Evolutionary conservation across 2,797 vertebrate species (phyloP), one percentile per base, ranked within the genome.

Genomic region (Rhinatrema bivittatum): DNA sequence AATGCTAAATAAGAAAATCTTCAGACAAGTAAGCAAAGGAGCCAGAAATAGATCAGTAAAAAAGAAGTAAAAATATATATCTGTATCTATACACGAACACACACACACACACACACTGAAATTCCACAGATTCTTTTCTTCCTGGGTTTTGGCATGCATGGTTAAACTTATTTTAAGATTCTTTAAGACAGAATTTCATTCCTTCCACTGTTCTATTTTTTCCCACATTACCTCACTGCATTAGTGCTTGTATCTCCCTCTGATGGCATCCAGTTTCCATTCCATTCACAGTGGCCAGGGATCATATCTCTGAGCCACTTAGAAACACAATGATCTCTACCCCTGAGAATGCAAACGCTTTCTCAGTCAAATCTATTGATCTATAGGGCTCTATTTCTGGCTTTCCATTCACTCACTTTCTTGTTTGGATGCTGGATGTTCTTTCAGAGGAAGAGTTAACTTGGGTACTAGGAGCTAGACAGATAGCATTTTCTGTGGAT

Each of bases 221-320:
- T 78, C 67, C 72, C 20, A 21, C 71, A 74, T 87, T 72, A 84
- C 81, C 82, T 88, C 80, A 86, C 69, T 23, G 10, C 79, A 70
- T 81, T 79, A 77, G 70, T 50, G 46, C 70, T 56, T 23, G 16
- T 64, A 53, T 78, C 71, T 85, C 79, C 72, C 60, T 65, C 69
- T 55, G 70, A 78, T 79, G 82, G 83, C 72, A 75, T 88, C 78
- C 68, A 63, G 78, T 87, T 88, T 86, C 86, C 73, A 78, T 80
- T 70, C 78, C 85, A 82, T 88, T 86, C 85, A 84, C 78, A 66
- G 80, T 50, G 17, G 78, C 74, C 42, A 19, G 73, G 82, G 86
- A 91, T 93, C 84, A 62, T 78, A 84, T 91, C 90, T 89, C 90
- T 75, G 68, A 87, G 84, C 86, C 84, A 85, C 87, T 87, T 88